A percentile compares a stretch with the other conserved stretches of the same genome.
Conservation (phyloP, 1,140 invertebrate species). For the Bombus superbus region DNA sequence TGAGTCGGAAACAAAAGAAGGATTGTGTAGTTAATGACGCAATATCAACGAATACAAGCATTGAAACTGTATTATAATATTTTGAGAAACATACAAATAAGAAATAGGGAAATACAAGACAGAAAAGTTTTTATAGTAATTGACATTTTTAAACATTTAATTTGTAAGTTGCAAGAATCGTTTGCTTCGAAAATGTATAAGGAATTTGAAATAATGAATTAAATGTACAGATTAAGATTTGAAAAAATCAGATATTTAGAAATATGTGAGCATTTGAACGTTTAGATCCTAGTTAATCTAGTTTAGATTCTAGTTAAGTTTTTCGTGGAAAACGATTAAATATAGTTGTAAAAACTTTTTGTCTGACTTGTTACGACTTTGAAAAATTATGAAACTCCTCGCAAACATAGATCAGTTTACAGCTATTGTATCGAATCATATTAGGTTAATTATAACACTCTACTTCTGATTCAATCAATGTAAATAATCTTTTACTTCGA, state of each 20-base stretch:
- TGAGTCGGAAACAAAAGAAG: background rate
- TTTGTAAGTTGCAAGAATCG: slow-evolving; percentile 11
- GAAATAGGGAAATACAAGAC: slow-evolving; percentile 10
- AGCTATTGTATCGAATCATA: slow-evolving; percentile 23
- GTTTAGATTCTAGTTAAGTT: slow-evolving; percentile 19
- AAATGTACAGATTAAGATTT: background rate
- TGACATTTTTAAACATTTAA: slow-evolving; percentile 23
- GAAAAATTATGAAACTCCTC: slow-evolving; percentile 14
- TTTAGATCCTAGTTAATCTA: background rate
- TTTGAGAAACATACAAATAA: slow-evolving; percentile 34
- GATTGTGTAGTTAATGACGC: background rate
- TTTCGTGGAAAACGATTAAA: background rate
- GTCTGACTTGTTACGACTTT: slow-evolving; percentile 20
- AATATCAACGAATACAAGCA: slow-evolving; percentile 26
- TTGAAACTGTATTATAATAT: slow-evolving; percentile 24
- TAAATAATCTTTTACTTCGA: slow-evolving; percentile 43
- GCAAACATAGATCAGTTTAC: slow-evolving; percentile 24
- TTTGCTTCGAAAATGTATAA: background rate
- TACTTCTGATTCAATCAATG: slow-evolving; percentile 39
- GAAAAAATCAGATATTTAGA: background rate
- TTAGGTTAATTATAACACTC: slow-evolving; percentile 27
- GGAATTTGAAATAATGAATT: background rate
- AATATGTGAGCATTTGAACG: background rate
- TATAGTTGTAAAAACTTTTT: slow-evolving; percentile 35
- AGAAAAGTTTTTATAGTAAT: slow-evolving; percentile 32